Percentiles rank a stretch among this genome's conserved stretches.
These are phyloP conservation scores for Lipotes vexillifer DNA, from an alignment of 2,113 vertebrate genomes.

Conservation along the genomic window DNA sequence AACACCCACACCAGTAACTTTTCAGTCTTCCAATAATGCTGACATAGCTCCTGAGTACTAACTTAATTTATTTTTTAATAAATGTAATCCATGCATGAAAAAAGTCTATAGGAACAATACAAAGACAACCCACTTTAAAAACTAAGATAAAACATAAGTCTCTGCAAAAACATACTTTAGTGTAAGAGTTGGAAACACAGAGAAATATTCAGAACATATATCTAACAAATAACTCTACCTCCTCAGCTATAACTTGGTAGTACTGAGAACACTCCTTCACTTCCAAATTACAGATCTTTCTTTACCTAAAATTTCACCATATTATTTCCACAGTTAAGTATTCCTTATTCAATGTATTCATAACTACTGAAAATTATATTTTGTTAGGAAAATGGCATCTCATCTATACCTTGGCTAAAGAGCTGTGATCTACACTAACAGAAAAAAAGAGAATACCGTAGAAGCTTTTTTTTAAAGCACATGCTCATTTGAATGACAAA, in stretches of 20 bases:
- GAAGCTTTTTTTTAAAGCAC: background rate
- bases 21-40: slow-evolving; percentile 76
- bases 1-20: slow-evolving; percentile 67
- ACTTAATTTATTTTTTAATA: slow-evolving; percentile 53
- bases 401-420: background rate
- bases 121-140: background rate
- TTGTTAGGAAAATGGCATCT: background rate
- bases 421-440: background rate
- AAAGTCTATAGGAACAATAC: slow-evolving; percentile 18
- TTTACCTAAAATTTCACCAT: slow-evolving; percentile 19
- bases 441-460: background rate
- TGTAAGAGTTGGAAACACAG: background rate
- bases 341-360: background rate
- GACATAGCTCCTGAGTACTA: slow-evolving; percentile 63
- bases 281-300: background rate
- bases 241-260: background rate
- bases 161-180: background rate
- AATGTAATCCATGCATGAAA: slow-evolving; percentile 41
- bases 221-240: background rate
- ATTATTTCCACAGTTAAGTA: background rate
- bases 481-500: slow-evolving; percentile 18
- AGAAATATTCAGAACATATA: background rate
- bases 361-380: background rate
- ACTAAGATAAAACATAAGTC: background rate
- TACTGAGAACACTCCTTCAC: background rate